Conservation (phyloP, 2,113 vertebrate species). For the Chionomys nivalis region DNA sequence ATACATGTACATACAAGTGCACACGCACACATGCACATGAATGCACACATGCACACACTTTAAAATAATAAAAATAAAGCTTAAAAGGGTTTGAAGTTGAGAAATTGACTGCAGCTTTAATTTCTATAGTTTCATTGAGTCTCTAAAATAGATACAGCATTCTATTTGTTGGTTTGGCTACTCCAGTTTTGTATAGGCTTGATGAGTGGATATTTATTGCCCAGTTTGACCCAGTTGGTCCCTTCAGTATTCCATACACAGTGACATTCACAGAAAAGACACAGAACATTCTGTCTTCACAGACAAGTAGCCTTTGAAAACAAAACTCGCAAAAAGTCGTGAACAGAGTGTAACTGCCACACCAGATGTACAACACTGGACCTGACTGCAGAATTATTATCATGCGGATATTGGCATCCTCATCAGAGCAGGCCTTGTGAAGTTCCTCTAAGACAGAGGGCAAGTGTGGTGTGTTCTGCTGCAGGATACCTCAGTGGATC, state of each 20-base stretch:
- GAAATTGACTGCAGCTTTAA: neutral
- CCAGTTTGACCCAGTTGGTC: neutral
- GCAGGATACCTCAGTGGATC: constrained; percentile 56
- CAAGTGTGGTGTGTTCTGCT: constrained; percentile 46
- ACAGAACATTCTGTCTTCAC: neutral
- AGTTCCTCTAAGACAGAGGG: neutral
- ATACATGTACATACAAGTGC: neutral
- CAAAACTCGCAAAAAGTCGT: neutral
- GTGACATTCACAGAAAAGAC: neutral
- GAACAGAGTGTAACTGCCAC: neutral
- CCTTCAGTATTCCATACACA: neutral
- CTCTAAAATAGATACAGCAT: neutral
- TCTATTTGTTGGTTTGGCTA: neutral
- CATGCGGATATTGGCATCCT: neutral
- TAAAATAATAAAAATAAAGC: neutral
- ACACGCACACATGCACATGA: neutral
- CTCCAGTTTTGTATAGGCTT: neutral
- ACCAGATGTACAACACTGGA: neutral
- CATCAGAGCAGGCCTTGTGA: too few species aligned
- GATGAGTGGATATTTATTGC: neutral
- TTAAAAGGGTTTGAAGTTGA: neutral
- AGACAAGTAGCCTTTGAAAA: neutral
- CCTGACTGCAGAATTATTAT: neutral
- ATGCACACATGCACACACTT: neutral
- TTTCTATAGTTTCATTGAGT: neutral